A percentile compares a stretch with the other conserved stretches of the same genome.
Conservation (phyloP, 1,140 invertebrate genomes). For the Lamellibrachia luymesi region DNA sequence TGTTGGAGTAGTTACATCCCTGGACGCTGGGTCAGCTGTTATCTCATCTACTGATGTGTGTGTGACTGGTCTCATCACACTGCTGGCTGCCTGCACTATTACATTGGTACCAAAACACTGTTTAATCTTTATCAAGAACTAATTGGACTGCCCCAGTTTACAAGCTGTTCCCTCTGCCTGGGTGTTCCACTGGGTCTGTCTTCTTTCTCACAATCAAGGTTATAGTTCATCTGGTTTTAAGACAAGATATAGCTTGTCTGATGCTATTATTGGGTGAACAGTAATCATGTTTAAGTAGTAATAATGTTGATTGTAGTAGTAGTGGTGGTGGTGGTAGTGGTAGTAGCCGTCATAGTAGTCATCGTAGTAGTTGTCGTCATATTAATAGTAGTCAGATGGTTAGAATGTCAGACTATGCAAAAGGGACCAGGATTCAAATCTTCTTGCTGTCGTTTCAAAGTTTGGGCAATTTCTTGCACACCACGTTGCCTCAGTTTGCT, state of each 20-base stretch:
- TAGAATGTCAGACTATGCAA: not conserved
- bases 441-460: not conserved
- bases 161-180: not conserved
- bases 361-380: no score
- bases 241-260: not conserved
- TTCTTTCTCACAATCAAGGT: not conserved
- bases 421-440: not conserved
- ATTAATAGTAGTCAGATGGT: not conserved
- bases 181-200: not conserved
- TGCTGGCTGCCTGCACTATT: not conserved
- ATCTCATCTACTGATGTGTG: not conserved
- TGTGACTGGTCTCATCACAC: not conserved
- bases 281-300: not conserved
- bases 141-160: not conserved
- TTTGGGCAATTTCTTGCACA: not conserved
- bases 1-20: not conserved
- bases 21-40: not conserved
- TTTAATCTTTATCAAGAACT: conserved; percentile 1
- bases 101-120: not conserved
- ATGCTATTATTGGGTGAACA: not conserved
- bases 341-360: not conserved
- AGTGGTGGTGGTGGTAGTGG: not conserved
- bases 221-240: not conserved
- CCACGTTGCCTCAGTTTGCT: not conserved
- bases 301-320: not conserved